phyloP scores from a whole-genome alignment of 2,888 invertebrate species.

The Aphrophora alni region DNA sequence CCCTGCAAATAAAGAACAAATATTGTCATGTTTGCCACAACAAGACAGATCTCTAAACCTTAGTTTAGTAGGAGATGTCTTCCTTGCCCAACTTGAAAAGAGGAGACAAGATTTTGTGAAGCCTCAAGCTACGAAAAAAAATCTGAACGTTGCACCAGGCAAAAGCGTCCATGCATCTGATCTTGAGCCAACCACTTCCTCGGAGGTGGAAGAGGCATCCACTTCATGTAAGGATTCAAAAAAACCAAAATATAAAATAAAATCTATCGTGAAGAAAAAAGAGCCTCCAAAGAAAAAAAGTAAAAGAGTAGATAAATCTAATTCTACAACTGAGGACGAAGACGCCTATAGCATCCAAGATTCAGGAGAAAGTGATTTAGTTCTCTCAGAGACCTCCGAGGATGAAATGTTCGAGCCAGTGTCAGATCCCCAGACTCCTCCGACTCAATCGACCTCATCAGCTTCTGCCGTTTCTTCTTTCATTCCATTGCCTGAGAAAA shows the following conservation, averaged over 20 bases:
- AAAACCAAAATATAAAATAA: background rate
- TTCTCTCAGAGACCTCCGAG: no score
- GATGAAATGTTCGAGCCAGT: background rate
- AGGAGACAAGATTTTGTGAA: no score
- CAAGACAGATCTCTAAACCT: slow-evolving; percentile 15
- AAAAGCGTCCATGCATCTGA: slow-evolving; percentile 7
- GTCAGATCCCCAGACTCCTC: background rate
- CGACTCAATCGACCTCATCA: no score
- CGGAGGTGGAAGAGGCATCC: background rate
- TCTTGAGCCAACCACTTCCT: no score
- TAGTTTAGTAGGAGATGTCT: no score
- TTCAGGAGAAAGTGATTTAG: no score
- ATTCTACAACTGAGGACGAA: slow-evolving; percentile 22
- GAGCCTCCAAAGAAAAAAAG: background rate
- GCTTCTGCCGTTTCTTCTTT: no score
- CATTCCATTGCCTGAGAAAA: no score
- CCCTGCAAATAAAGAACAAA: no score
- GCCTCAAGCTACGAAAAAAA: slow-evolving; percentile 12
- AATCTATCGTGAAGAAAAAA: slow-evolving; percentile 9
- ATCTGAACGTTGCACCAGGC: slow-evolving; percentile 19
- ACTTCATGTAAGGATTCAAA: no score
- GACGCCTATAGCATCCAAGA: no score
- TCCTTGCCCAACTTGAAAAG: no score
- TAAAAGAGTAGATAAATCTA: background rate
- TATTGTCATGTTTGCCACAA: slow-evolving; percentile 7